Evolutionary conservation across 23 tunicate species (phyloP).

Genomic region (Ciona savignyi): DNA sequence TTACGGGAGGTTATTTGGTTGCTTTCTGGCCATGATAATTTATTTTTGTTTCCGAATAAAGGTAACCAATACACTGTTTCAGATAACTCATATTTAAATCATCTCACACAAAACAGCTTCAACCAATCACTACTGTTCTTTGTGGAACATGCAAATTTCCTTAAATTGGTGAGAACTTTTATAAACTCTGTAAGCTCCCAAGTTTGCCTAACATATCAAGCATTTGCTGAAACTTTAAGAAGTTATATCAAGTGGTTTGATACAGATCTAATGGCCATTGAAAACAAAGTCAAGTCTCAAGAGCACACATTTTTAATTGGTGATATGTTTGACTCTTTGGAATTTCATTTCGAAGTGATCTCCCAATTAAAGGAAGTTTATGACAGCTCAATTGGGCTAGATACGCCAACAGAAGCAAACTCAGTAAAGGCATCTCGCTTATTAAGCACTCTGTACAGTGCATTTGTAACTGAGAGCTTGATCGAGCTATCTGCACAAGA

Average conservation of each 20-base stretch:
- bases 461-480: slow-evolving; percentile 22
- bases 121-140: slow-evolving; percentile 5
- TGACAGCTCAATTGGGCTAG: slow-evolving; percentile 23
- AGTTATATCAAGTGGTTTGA: slow-evolving; percentile 26
- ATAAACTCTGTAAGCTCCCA: slow-evolving; percentile 13
- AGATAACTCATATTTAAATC: slow-evolving; percentile 11
- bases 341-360: slow-evolving; percentile 16
- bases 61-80: slow-evolving; percentile 26
- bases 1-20: slow-evolving; percentile 78
- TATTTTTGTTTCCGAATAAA: slow-evolving; percentile 37
- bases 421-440: slow-evolving; percentile 39
- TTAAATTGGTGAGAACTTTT: slow-evolving; percentile 19
- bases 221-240: slow-evolving; percentile 54
- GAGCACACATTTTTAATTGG: slow-evolving; percentile 37
- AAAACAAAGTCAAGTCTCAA: slow-evolving; percentile 14
- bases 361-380: slow-evolving; percentile 19
- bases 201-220: slow-evolving; percentile 51
- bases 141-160: slow-evolving; percentile 42
- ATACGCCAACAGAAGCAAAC: slow-evolving; percentile 26
- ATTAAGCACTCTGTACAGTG: slow-evolving; percentile 17
- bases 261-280: slow-evolving; percentile 16
- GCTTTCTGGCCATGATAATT: slow-evolving; percentile 31
- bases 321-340: slow-evolving; percentile 19
- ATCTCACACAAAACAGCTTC: slow-evolving; percentile 18
- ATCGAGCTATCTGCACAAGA: not conserved